phyloP scores from a whole-genome alignment of 2,797 vertebrate genomes.

The Hippoglossus hippoglossus region DNA sequence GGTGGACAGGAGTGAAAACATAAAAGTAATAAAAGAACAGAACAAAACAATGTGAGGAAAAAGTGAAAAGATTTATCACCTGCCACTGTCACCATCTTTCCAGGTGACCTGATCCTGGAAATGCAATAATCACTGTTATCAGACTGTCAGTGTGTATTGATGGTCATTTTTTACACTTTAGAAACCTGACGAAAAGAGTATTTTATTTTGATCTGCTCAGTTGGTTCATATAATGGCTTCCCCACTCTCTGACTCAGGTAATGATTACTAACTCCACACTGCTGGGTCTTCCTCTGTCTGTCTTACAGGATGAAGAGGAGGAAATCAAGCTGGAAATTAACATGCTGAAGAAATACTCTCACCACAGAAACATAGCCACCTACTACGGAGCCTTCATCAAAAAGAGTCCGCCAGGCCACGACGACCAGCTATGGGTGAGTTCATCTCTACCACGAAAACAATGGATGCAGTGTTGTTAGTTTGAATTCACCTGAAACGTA shows the following conservation, averaged over 20 bases:
- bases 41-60: no score
- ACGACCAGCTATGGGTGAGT: conserved; percentile 97
- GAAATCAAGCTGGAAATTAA: conserved; percentile 99
- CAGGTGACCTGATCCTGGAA: no score
- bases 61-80: no score
- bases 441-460: not conserved
- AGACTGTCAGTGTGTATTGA: no score
- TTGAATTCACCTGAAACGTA: no score
- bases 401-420: conserved; percentile 96
- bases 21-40: no score
- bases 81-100: no score
- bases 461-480: no score
- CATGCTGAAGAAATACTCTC: conserved; percentile 98
- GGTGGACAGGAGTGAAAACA: no score
- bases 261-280: not conserved
- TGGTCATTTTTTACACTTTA: not conserved
- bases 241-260: not conserved
- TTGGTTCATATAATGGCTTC: conserved; percentile 16
- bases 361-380: conserved; percentile 98
- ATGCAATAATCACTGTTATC: no score
- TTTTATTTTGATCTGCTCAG: conserved; percentile 4
- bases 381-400: conserved; percentile 99
- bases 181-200: not conserved
- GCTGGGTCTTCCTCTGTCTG: not conserved
- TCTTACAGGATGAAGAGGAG: conserved; percentile 88